Percentiles rank a stretch among this genome's conserved stretches.
Evolutionary conservation across 2,113 vertebrate genomes (phyloP).

Genomic region (Gulo gulo): DNA sequence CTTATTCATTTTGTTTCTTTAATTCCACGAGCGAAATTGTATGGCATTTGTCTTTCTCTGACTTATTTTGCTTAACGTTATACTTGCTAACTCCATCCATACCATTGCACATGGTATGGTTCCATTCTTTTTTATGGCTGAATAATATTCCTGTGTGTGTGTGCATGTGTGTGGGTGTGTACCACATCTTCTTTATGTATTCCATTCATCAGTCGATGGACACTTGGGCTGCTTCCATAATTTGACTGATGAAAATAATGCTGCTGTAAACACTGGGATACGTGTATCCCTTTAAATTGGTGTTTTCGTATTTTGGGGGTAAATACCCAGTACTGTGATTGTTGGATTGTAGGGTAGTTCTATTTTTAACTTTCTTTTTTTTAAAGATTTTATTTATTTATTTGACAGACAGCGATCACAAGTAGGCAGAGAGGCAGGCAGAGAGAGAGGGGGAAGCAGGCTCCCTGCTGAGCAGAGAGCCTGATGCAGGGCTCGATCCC

Average conservation of each 20-base stretch:
- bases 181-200: background rate
- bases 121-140: background rate
- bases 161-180: background rate
- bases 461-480: too few relatives aligned
- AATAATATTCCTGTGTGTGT: background rate
- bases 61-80: background rate
- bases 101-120: background rate
- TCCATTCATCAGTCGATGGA: background rate
- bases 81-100: background rate
- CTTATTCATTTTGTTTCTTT: background rate
- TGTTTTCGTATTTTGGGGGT: background rate
- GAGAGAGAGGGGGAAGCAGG: too few relatives aligned
- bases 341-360: background rate
- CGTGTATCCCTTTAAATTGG: background rate
- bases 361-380: background rate
- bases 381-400: too few relatives aligned
- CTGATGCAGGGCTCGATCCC: too few relatives aligned
- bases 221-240: background rate
- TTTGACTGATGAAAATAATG: background rate
- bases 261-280: background rate
- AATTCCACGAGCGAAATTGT: background rate
- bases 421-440: too few relatives aligned
- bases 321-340: background rate
- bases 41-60: background rate
- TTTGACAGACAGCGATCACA: too few relatives aligned